A percentile compares a stretch with the other conserved stretches of the same genome.
Evolutionary conservation across 2,888 invertebrate genomes (phyloP).

Genomic region (Protula sp.): DNA sequence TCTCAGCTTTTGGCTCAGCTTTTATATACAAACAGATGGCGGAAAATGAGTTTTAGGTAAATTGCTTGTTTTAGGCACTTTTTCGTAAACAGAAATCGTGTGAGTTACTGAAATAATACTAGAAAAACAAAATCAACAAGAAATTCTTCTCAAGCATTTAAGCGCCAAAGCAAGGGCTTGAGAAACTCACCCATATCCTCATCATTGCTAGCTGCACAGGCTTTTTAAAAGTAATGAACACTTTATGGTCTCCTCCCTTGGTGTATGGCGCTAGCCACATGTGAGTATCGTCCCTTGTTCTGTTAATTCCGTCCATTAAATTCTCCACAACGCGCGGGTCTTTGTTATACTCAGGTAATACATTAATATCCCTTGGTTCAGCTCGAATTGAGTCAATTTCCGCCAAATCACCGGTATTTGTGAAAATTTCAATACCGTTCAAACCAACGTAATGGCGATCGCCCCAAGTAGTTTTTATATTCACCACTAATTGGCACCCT

Average conservation of each 20-base stretch:
- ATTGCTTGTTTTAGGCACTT: too few relatives aligned
- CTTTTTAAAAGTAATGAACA: constrained; percentile 60
- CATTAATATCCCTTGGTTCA: constrained; percentile 61
- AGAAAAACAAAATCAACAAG: too few relatives aligned
- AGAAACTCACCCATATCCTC: constrained; percentile 64
- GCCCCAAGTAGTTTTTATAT: constrained; percentile 69
- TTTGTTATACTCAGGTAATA: constrained; percentile 65
- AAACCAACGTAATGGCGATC: constrained; percentile 73
- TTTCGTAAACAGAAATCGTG: too few relatives aligned
- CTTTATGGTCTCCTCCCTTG: constrained; percentile 60
- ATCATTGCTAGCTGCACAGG: constrained; percentile 62
- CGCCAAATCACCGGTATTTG: constrained; percentile 58
- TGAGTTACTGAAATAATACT: too few relatives aligned
- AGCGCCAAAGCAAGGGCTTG: background rate
- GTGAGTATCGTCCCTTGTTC: constrained; percentile 72
- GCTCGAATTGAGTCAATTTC: constrained; percentile 55
- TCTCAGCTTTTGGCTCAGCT: too few relatives aligned
- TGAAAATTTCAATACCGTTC: constrained; percentile 73
- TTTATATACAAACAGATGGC: too few relatives aligned
- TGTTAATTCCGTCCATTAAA: constrained; percentile 67
- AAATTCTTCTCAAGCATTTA: too few relatives aligned
- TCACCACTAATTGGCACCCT: constrained; percentile 65
- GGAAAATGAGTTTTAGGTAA: too few relatives aligned
- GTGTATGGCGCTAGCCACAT: constrained; percentile 70
- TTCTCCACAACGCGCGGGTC: constrained; percentile 64